Base-by-base conservation (phyloP, 2,888 invertebrate species). In the Halocaridina rubra region DNA sequence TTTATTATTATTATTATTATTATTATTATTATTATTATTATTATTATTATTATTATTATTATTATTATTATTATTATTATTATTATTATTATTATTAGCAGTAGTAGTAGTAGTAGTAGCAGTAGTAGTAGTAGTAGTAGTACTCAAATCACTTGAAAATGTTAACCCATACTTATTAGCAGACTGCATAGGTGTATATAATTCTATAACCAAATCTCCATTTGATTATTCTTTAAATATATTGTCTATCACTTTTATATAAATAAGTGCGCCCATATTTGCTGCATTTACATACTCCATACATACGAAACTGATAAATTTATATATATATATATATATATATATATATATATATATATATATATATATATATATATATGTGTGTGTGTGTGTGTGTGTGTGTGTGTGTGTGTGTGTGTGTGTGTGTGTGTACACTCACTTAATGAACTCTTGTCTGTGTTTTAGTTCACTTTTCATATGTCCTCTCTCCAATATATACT, bases 351-450 rank as follows among this genome's bases (percentile, higher is more conserved):
- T 72, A 32, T 4, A 19, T 13, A 10, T 8, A 33, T 72, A 13
- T 72, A 22, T 75, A 16, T 24, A 27, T 53, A 53, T 75, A 27
- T 53, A 53, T 75, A n/a, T 76, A 16, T 59, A 29, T 76, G 10
- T 77, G 10, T 77, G 8, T 77, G 22, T 77, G 8, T 77, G 8
- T 77, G 4, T 77, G 4, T 77, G 4, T 77, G 8, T 77, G 8
- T 32, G 22, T 61, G 22, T 61, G 22, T 61, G n/a, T n/a, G n/a
- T n/a, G n/a, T n/a, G n/a, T n/a, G n/a, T n/a, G n/a, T n/a, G n/a
- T n/a, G n/a, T n/a, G n/a, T n/a, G n/a, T n/a, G n/a, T n/a, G n/a
- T n/a, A n/a, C n/a, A n/a, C n/a, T n/a, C n/a, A n/a, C n/a, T n/a
- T n/a, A n/a, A n/a, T n/a, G n/a, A n/a, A n/a, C n/a, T n/a, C n/a